Evolutionary conservation across 2,888 invertebrate genomes (phyloP), one percentile per base, ranked within the genome.

Genomic region (Drosophila anomelani): DNA sequence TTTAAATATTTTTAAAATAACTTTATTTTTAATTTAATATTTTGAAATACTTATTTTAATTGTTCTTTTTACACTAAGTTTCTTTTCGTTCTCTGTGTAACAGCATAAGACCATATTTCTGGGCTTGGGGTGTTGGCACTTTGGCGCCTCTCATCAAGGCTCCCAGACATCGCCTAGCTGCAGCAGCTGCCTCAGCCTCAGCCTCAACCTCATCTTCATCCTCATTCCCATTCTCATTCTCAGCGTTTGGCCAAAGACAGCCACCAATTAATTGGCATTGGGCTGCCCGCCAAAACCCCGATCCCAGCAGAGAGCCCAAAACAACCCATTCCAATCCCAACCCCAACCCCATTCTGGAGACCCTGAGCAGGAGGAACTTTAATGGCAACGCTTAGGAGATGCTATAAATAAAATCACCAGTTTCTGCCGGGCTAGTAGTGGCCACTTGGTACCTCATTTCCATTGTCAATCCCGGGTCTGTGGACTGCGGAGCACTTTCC

Each of bases 71-170:
- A 32, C 43, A 32, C 1, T 3, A 47, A n/a, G 6, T 17, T 8
- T 2, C 13, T 20, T 34, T 38, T 36, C n/a, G 12, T 51, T 6
- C 10, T 3, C 23, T n/a, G 53, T 59, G 53, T 59, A 17, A 77
- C 66, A 75, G 73, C 76, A 59, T 67, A 75, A 55, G 55, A 46
- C 46, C 20, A 38, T 13, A 34, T 34, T 7, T 39, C 46, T 36
- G 47, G 70, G 62, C 60, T 76, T 75, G 77, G 85, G 84, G 88
- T 85, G 88, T 85, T 88, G 87, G 81, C 82, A 79, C 87, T 86
- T 85, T 86, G 89, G 89, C 89, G 85, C 85, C 85, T 87, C 85
- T 88, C 87, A 87, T 86, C 89, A 86, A 76, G 82, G 61, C 60
- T 57, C 17, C 79, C 79, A 88, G 88, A 79, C 86, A 70, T 36